A percentile compares a stretch with the other conserved stretches of the same genome.
Evolutionary conservation across 1,140 invertebrate species (phyloP).

Genomic region (Tetramorium alpestre): DNA sequence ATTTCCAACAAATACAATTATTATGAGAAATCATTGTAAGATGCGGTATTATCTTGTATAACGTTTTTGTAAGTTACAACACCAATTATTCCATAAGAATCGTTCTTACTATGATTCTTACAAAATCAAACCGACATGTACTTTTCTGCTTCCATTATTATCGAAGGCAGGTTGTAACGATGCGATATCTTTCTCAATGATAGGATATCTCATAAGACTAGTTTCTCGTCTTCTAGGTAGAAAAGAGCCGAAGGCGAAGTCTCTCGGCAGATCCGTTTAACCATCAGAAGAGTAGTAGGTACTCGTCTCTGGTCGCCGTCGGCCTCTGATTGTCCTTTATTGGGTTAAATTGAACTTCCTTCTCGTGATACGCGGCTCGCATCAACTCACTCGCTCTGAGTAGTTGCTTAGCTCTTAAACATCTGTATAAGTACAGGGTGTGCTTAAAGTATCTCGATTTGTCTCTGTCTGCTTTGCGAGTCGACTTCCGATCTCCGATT

Average conservation of each 20-base stretch:
- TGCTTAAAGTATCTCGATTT: slow-evolving; percentile 80
- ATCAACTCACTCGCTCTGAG: slow-evolving; percentile 85
- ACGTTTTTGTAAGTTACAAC: background rate
- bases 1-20: background rate
- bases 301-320: slow-evolving; percentile 84
- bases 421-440: slow-evolving; percentile 83
- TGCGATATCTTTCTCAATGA: slow-evolving; percentile 2
- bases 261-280: slow-evolving; percentile 79
- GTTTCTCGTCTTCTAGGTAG: slow-evolving; percentile 72
- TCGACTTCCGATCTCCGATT: slow-evolving; percentile 44
- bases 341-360: slow-evolving; percentile 87
- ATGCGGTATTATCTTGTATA: background rate
- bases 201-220: slow-evolving; percentile 14
- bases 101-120: background rate
- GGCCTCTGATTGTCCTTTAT: slow-evolving; percentile 86
- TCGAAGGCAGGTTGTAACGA: background rate
- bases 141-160: background rate
- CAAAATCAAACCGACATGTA: background rate
- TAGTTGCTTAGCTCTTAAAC: slow-evolving; percentile 84
- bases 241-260: slow-evolving; percentile 76
- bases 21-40: background rate
- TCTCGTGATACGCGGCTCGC: slow-evolving; percentile 86
- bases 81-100: background rate
- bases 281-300: slow-evolving; percentile 81
- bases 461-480: slow-evolving; percentile 52